phyloP scores from a whole-genome alignment of 2,113 vertebrate genomes.

The Pelmatolapia mariae region DNA sequence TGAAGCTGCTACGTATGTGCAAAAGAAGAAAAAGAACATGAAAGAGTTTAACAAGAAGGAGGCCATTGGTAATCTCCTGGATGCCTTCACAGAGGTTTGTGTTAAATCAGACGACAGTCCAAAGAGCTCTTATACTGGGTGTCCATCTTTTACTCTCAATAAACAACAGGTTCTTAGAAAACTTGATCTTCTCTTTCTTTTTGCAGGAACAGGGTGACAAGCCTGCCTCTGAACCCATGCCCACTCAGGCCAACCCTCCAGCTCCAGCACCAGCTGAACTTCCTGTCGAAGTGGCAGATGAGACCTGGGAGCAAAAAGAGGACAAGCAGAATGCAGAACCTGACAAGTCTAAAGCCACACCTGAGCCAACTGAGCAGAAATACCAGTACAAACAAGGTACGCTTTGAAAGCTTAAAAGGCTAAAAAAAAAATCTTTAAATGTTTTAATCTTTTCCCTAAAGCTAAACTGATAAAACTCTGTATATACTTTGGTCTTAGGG shows the following conservation, averaged over 20 bases:
- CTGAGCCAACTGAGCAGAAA: constrained; percentile 76
- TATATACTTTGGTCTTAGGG: neutral
- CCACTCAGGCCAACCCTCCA: constrained; percentile 45
- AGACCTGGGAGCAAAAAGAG: constrained; percentile 93
- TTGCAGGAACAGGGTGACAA: constrained; percentile 59
- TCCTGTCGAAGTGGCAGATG: constrained; percentile 74
- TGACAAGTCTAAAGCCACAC: constrained; percentile 63
- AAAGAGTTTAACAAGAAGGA: constrained; percentile 94
- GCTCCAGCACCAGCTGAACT: constrained; percentile 30
- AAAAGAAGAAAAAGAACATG: constrained; percentile 91
- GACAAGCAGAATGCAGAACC: constrained; percentile 85
- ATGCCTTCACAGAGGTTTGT: constrained; percentile 95
- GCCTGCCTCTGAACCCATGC: constrained; percentile 51
- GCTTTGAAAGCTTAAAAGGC: neutral
- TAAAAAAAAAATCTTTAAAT: neutral
- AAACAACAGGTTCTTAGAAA: neutral
- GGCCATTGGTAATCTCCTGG: constrained; percentile 85
- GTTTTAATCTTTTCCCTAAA: neutral
- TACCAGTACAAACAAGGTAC: constrained; percentile 92
- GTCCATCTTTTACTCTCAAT: neutral
- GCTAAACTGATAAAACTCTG: neutral
- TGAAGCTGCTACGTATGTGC: constrained; percentile 81
- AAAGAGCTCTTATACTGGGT: neutral
- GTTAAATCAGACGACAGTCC: neutral
- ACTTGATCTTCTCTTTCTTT: neutral